Conservation (phyloP, 2,113 vertebrate genomes). For the Bujurquina vittata region DNA sequence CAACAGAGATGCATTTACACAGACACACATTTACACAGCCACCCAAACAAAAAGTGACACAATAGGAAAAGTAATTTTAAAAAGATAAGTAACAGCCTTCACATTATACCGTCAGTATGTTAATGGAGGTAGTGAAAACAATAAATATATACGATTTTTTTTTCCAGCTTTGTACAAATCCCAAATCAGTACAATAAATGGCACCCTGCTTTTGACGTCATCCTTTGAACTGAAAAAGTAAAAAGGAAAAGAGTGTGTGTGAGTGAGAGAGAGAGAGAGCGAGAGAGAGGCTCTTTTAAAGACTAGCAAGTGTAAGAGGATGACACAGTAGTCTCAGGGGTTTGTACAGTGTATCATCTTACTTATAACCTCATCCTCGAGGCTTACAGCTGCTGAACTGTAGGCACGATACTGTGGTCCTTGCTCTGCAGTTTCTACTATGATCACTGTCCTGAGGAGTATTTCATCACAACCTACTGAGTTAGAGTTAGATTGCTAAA, state of each 20-base stretch:
- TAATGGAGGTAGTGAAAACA: background rate
- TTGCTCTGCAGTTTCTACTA: constrained; percentile 65
- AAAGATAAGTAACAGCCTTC: background rate
- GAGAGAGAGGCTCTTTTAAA: background rate
- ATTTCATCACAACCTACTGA: constrained; percentile 43
- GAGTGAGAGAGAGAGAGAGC: background rate
- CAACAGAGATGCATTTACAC: background rate
- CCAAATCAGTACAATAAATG: background rate
- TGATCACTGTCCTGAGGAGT: constrained; percentile 50
- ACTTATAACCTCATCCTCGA: constrained; percentile 46
- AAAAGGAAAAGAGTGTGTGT: background rate
- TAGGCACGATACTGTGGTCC: constrained; percentile 9
- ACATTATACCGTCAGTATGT: background rate
- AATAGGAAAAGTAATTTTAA: background rate
- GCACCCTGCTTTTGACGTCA: background rate
- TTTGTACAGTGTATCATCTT: constrained; percentile 19
- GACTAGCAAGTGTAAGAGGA: background rate
- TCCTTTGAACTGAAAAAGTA: background rate
- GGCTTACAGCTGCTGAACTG: constrained; percentile 45
- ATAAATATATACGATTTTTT: background rate
- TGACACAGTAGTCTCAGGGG: constrained; percentile 20
- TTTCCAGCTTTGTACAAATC: background rate
- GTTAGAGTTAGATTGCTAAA: background rate
- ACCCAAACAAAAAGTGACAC: background rate
- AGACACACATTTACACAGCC: background rate